A percentile compares a stretch with the other conserved stretches of the same genome.
phyloP scores from a whole-genome alignment of 2,797 vertebrate genomes.

The Synaphobranchus kaupii region DNA sequence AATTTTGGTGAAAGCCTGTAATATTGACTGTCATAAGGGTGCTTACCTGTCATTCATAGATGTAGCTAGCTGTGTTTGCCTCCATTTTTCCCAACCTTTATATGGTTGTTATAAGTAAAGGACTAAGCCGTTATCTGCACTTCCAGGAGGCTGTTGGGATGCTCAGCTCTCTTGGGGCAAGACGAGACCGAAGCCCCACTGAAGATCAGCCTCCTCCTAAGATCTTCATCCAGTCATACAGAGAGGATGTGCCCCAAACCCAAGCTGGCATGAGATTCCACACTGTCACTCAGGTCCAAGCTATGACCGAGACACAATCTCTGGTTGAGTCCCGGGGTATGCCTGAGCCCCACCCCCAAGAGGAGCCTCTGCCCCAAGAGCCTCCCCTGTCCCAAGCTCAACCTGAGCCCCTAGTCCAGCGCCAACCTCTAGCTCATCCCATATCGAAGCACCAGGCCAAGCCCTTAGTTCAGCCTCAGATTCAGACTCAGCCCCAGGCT shows the following conservation, averaged over 20 bases:
- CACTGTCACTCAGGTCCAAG: slow-evolving; percentile 11
- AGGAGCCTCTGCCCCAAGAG: neutral
- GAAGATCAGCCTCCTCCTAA: slow-evolving; percentile 63
- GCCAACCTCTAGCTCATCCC: slow-evolving; percentile 52
- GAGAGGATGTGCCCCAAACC: slow-evolving; percentile 28
- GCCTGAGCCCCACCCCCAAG: neutral
- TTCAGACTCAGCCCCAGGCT: neutral
- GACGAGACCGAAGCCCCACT: slow-evolving; percentile 69
- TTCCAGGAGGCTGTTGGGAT: slow-evolving; percentile 73
- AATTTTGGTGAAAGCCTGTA: neutral
- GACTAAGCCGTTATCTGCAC: neutral
- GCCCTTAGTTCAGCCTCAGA: neutral
- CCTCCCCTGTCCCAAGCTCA: neutral
- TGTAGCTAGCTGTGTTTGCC: neutral
- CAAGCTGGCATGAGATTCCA: neutral
- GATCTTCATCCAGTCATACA: slow-evolving; percentile 57
- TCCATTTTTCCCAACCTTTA: neutral
- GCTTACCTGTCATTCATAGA: neutral
- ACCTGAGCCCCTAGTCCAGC: slow-evolving; percentile 27
- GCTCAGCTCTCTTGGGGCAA: slow-evolving; percentile 74
- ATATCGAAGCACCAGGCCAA: neutral
- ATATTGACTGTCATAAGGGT: neutral
- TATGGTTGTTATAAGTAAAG: neutral
- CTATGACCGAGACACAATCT: slow-evolving; percentile 28
- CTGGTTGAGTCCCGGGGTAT: slow-evolving; percentile 24